These are phyloP conservation scores for Drosophila leonis DNA, from an alignment of 2,888 invertebrate genomes.

Conservation along the genomic window DNA sequence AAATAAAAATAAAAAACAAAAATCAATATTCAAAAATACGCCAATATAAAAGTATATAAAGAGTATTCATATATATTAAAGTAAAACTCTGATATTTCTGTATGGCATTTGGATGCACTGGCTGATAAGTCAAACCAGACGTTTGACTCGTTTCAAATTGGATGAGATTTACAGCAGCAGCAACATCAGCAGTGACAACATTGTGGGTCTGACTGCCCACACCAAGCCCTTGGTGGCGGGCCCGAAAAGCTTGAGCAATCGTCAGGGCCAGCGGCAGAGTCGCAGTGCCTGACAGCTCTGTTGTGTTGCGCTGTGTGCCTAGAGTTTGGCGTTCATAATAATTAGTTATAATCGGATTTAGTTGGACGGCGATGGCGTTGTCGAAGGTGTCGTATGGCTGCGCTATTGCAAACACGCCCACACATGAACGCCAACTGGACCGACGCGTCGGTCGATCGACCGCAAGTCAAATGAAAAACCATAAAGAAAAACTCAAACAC, in stretches of 20 bases:
- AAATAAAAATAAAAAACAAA: no score
- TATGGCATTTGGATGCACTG: constrained; percentile 1
- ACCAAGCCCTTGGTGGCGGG: constrained; percentile 58
- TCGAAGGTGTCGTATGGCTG: constrained; percentile 58
- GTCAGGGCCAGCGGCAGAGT: constrained; percentile 10
- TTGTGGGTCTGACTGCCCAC: constrained; percentile 64
- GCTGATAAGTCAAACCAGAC: not conserved
- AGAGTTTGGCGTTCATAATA: constrained; percentile 72
- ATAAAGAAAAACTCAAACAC: constrained; percentile 55
- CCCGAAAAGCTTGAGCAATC: constrained; percentile 19
- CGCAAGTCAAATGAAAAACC: constrained; percentile 58
- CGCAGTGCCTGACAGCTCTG: constrained; percentile 44
- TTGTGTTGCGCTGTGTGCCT: not conserved
- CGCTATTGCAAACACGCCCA: constrained; percentile 46
- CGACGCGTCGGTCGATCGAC: constrained; percentile 23
- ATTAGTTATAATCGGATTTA: constrained; percentile 83
- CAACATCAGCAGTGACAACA: constrained; percentile 30
- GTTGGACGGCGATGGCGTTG: constrained; percentile 47
- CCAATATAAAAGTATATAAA: no score
- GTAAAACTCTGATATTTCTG: no score
- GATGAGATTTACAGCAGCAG: constrained; percentile 3
- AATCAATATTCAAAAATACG: no score
- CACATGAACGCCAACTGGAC: constrained; percentile 51
- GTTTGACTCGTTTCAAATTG: constrained; percentile 7
- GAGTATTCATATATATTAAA: no score